Base-by-base conservation (phyloP, 1,140 invertebrate genomes). In the Drosophila athabasca region DNA sequence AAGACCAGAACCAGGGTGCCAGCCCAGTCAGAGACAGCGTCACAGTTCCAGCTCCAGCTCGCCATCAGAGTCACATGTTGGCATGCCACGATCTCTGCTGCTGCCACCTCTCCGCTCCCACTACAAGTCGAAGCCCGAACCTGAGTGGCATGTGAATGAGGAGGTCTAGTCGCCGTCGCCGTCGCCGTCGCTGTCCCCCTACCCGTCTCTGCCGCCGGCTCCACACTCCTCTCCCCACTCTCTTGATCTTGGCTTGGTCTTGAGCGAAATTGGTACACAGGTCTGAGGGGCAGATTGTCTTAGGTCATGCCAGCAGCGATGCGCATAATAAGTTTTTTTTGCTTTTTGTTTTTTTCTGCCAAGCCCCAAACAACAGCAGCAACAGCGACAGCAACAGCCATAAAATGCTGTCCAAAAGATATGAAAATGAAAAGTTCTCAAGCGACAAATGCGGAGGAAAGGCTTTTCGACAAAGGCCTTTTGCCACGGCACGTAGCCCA, bases 351-450 rank as follows among this genome's bases (percentile, higher is more conserved):
- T 8, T 19, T 35, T n/a, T 22, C 9, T 9, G 35, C 13, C 1
- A 5, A 17, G 13, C 11, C 13, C 15, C 69, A 45, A 35, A 50
- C 59, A 73, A 31, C 53, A 70, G 51, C 35, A 49, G 9, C 51
- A 65, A 52, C 46, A 58, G 26, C 57, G 58, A 52, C 44, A 54
- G 26, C 49, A 41, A 41, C 41, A 39, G 11, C 35, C 24, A 46
- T 11, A 22, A 15, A 41, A 35, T 2, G 13, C 41, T 46, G 15
- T 15, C 41, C 68, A 51, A 76, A 45, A 53, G 78, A 79, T 84
- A 85, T 84, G 77, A 70, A 85, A 85, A 75, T 72, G 82, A 85
- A 85, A 88, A 85, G 66, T 79, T 85, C 83, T 85, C 82, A 78
- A 71, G 74, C 78, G 35, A 62, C 70, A 51, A 71, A 62, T 45